phyloP scores from a whole-genome alignment of 2,113 vertebrate genomes.

The Melanotaenia duboulayi region DNA sequence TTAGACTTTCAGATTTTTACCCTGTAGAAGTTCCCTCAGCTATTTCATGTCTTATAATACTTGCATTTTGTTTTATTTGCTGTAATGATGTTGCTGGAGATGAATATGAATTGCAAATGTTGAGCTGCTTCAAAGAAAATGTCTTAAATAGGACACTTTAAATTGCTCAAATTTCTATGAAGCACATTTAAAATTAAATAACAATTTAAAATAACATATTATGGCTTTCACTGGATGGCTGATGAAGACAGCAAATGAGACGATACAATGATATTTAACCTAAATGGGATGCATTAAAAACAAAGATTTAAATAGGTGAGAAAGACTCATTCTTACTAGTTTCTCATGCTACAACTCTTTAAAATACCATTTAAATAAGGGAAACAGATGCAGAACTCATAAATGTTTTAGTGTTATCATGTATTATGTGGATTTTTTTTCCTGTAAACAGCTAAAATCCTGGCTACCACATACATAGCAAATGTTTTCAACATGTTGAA shows the following conservation, averaged over 20 bases:
- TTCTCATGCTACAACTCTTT: not conserved
- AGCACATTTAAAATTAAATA: not conserved
- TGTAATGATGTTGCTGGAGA: not conserved
- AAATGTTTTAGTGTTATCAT: no score
- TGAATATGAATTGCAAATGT: not conserved
- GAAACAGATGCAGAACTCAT: not conserved
- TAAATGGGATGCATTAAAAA: no score
- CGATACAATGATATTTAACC: no score
- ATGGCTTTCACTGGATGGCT: not conserved
- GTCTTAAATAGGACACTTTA: not conserved
- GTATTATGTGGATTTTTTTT: no score
- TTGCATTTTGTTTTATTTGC: not conserved
- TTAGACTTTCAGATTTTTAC: conserved; percentile 25
- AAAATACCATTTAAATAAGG: not conserved
- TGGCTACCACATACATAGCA: not conserved
- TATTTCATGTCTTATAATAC: not conserved
- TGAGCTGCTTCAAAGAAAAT: conserved; percentile 1
- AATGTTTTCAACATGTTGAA: not conserved
- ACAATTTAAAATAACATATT: no score
- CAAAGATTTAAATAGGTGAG: no score
- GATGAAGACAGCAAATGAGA: no score
- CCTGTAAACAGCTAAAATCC: not conserved
- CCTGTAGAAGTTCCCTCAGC: not conserved
- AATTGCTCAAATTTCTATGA: not conserved
- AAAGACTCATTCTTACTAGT: no score